phyloP scores from a whole-genome alignment of 2,113 vertebrate genomes.

The Paramisgurnus dabryanus region DNA sequence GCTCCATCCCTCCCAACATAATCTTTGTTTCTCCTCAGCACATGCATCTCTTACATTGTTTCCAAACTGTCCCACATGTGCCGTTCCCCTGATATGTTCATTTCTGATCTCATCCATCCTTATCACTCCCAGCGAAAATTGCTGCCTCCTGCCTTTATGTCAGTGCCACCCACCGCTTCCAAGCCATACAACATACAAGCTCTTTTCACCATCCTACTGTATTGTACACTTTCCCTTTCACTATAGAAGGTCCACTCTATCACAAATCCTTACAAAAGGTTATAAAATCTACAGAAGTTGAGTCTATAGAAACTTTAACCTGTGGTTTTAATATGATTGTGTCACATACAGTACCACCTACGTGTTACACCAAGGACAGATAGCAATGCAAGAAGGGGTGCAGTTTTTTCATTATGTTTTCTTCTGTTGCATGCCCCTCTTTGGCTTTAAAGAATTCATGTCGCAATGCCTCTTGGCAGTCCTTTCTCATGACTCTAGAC shows the following conservation, averaged over 20 bases:
- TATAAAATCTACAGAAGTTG: too few relatives aligned
- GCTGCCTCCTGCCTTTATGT: not conserved
- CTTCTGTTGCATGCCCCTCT: conserved; percentile 11
- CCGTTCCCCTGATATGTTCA: not conserved
- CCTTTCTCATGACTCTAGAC: conserved; percentile 44
- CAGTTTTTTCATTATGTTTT: conserved; percentile 11
- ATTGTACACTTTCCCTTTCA: conserved; percentile 2
- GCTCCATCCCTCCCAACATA: too few relatives aligned
- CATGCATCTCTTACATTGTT: not conserved
- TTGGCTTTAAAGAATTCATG: conserved; percentile 39
- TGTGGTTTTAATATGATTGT: too few relatives aligned
- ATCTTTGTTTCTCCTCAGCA: not conserved
- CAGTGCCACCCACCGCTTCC: not conserved
- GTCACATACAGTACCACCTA: not conserved
- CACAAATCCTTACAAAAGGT: too few relatives aligned
- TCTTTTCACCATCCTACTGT: not conserved
- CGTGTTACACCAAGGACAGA: not conserved
- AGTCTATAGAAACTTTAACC: too few relatives aligned
- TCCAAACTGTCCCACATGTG: not conserved
- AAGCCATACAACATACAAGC: conserved; percentile 16
- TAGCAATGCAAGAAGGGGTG: not conserved
- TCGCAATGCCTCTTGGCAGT: conserved; percentile 22
- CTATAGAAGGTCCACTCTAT: too few relatives aligned
- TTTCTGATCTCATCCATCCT: not conserved
- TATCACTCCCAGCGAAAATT: not conserved